phyloP scores from a whole-genome alignment of 2,113 vertebrate species.

The Lathamus discolor region DNA sequence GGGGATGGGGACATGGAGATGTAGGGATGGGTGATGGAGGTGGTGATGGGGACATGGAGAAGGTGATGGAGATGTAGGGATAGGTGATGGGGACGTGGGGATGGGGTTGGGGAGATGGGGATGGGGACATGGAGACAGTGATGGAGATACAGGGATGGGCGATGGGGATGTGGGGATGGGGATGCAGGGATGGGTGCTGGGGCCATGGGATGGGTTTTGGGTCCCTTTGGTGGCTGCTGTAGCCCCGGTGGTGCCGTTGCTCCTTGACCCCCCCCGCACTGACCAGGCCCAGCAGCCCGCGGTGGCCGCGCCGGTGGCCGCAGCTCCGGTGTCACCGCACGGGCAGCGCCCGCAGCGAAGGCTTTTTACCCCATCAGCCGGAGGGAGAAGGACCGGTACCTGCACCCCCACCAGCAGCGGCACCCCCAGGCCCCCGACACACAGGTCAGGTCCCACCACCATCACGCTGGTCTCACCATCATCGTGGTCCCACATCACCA shows the following conservation, averaged over 20 bases:
- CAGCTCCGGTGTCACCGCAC: slow-evolving; percentile 87
- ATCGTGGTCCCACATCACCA: too few species aligned
- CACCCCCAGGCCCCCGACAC: slow-evolving; percentile 80
- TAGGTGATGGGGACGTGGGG: too few species aligned
- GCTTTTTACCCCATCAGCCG: slow-evolving; percentile 93
- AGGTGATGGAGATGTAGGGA: too few species aligned
- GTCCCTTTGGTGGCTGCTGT: neutral
- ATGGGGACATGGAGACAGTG: too few species aligned
- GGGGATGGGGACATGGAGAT: too few species aligned
- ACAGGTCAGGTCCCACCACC: slow-evolving; percentile 58
- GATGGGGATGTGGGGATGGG: neutral
- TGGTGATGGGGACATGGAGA: too few species aligned
- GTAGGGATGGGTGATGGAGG: too few species aligned
- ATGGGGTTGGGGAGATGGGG: too few species aligned
- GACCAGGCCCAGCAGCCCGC: slow-evolving; percentile 77
- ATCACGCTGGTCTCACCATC: too few species aligned
- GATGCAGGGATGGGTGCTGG: too few species aligned
- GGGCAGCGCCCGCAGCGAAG: slow-evolving; percentile 89
- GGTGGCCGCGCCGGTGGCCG: slow-evolving; percentile 82
- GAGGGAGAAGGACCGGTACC: slow-evolving; percentile 91
- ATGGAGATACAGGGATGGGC: too few species aligned
- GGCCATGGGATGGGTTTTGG: neutral
- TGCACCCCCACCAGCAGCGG: slow-evolving; percentile 82
- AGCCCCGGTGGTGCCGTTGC: neutral
- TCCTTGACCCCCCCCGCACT: slow-evolving; percentile 83